These are phyloP conservation scores for Epinephelus cyanopodus DNA, from an alignment of 2,113 vertebrate genomes.

Conservation along the genomic window DNA sequence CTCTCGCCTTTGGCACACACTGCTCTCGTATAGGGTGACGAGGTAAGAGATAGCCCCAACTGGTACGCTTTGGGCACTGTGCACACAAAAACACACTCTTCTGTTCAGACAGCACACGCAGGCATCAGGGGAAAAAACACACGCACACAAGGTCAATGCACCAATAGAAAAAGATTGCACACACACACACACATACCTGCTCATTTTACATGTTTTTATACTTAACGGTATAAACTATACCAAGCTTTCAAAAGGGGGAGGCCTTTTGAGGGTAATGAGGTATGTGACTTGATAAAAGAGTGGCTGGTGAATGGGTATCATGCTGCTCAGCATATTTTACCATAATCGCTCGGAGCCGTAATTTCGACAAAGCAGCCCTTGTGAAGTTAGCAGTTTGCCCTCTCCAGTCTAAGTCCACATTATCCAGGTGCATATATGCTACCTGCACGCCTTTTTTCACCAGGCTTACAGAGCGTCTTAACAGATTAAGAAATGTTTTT, in stretches of 20 bases:
- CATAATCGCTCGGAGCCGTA: conserved; percentile 26
- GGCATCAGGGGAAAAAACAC: neutral
- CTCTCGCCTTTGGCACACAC: conserved; percentile 42
- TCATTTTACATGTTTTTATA: conserved; percentile 46
- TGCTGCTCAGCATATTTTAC: conserved; percentile 46
- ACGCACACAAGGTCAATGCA: neutral
- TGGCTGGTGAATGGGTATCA: conserved; percentile 36
- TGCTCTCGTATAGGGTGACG: conserved; percentile 50
- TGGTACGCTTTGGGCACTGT: conserved; percentile 24
- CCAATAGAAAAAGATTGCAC: conserved; percentile 32
- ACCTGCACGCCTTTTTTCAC: conserved; percentile 7
- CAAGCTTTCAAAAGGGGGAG: conserved; percentile 2
- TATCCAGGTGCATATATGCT: conserved; percentile 28
- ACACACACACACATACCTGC: conserved; percentile 23
- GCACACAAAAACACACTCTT: conserved; percentile 31
- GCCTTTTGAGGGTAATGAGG: conserved; percentile 12
- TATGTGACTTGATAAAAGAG: conserved; percentile 51
- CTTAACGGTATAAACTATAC: conserved; percentile 12
- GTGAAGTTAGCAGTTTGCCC: conserved; percentile 44
- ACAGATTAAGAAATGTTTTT: conserved; percentile 49
- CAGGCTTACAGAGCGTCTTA: conserved; percentile 38
- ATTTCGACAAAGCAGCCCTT: conserved; percentile 46
- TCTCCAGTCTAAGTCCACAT: conserved; percentile 40
- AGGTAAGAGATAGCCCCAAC: conserved; percentile 54
- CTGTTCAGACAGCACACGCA: conserved; percentile 5